Base-by-base conservation (phyloP, 1,140 invertebrate species). In the Panagrolaimus sp. region DNA sequence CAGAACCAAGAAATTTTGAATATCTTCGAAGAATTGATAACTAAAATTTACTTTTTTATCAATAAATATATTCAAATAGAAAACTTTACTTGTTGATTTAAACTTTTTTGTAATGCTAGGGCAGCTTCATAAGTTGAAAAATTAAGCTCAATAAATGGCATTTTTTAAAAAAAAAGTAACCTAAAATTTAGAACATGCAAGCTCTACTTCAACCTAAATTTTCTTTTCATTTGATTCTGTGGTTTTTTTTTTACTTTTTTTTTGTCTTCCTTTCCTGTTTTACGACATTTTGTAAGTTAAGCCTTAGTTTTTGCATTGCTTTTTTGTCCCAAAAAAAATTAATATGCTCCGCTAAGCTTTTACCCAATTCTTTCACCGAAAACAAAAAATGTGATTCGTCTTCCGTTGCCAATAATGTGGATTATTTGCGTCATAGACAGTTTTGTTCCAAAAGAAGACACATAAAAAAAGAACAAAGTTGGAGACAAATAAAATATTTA, bases 131-230 rank as follows among this genome's bases (percentile, higher is more conserved):
- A 46, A 24, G 68, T 70, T 28, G 68, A 70, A 32, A 70, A 70
- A n/a, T 68, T 70, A 17, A 70, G 63, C 46, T 70, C 24, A 43
- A 70, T 21, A 52, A 70, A 70, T 38, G 68, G 68, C 68, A 70
- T 70, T 64, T 65, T 32, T 14, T 1, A 4, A 3, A 8, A 32
- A 4, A 15, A n/a, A 15, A 15, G 62, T 43, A n/a, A 52, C 2
- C 15, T n/a, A 15, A 63, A 15, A 2, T 3, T 15, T 3, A 52
- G 12, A n/a, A 24, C 14, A 3, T n/a, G 3, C 63, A 43, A 24
- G 12, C 10, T 64, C 28, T 64, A 17, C 28, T 64, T 64, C 17
- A 43, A n/a, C 14, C 5, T n/a, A 15, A n/a, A n/a, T 48, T 48
- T n/a, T n/a, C 3, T 5, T 15, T n/a, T 48, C 21, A 21, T 48